Base-by-base conservation (phyloP, 2,113 vertebrate species). In the Mustela lutreola region DNA sequence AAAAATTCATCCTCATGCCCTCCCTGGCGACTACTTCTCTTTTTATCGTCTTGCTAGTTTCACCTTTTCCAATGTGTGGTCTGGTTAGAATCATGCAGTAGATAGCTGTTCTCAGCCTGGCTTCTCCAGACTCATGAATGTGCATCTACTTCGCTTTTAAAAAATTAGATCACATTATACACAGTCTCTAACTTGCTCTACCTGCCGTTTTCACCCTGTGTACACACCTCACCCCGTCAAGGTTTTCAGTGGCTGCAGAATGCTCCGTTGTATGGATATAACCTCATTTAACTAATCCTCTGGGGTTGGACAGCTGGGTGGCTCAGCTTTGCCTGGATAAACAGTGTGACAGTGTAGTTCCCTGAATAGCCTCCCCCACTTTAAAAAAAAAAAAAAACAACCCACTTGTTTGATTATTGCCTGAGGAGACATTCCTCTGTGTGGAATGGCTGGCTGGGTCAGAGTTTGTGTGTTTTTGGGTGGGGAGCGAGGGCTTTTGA, bases 201-300 rank as follows among this genome's bases (percentile, higher is more conserved):
- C n/a, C 19, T 45, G 28, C 42, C 4, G 0, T 26, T 31, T 58
- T 19, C 21, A 15, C 7, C 58, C 12, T 0, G 8, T 0, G n/a
- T 7, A 5, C 9, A 12, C 33, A 31, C 48, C 33, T 71, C n/a
- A 5, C 15, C 10, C 15, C 10, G 7, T 62, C 45, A 19, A 4
- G 26, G 11, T 82, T 65, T 70, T 24, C 36, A 33, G 39, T 1
- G 91, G 73, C 70, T 1, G 11, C 50, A 70, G 93, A 94, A 24
- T 1, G 53, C 19, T 31, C 36, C 45, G 22, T 22, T 53, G 71
- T 86, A 33, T 39, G 76, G 93, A 14, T 50, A 11, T 11, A 84
- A 67, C 86, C 67, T 93, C 39, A 39, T 83, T 91, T 63, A 73
- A 26, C 85, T 93, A 82, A 92, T 81, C 97, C 79, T 96, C 91